These are phyloP conservation scores for Acanthacorydalis orientalis DNA, from an alignment of 2,888 invertebrate species.

Conservation along the genomic window DNA sequence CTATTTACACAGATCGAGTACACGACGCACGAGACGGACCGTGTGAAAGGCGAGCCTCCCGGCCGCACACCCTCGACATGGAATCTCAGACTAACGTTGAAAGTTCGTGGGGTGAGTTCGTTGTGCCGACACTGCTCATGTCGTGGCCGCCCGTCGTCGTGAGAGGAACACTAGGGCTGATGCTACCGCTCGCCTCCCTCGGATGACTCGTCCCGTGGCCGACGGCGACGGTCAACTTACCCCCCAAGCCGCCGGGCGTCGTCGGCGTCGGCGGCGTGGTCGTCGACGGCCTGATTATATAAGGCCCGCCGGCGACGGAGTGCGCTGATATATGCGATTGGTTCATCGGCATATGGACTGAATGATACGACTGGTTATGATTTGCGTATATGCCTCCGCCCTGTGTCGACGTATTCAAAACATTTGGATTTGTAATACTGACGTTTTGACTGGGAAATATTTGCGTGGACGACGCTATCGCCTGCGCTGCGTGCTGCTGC, in stretches of 20 bases:
- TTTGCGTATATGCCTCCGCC: conserved; percentile 8
- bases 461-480: conserved; percentile 6
- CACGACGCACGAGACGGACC: too few relatives aligned
- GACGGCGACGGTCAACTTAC: conserved; percentile 15
- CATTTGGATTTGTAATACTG: conserved; percentile 9
- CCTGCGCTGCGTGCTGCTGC: conserved; percentile 18
- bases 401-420: conserved; percentile 12
- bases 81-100: conserved; percentile 45
- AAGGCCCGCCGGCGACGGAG: conserved; percentile 28
- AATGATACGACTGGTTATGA: conserved; percentile 7
- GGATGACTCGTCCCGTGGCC: conserved; percentile 21
- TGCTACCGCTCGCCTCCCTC: conserved; percentile 40
- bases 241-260: conserved; percentile 20
- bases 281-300: conserved; percentile 42
- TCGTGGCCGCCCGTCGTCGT: conserved; percentile 33
- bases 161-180: conserved; percentile 44
- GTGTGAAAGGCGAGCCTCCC: too few relatives aligned
- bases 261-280: conserved; percentile 32
- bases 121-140: conserved; percentile 45
- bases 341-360: conserved; percentile 11
- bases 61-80: background rate
- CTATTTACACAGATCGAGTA: too few relatives aligned
- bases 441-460: conserved; percentile 10
- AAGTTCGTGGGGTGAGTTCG: conserved; percentile 46
- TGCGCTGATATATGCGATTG: conserved; percentile 17